Evolutionary conservation across 2,888 invertebrate species (phyloP), one percentile per base, ranked within the genome.

Genomic region (Cheilosia soror): DNA sequence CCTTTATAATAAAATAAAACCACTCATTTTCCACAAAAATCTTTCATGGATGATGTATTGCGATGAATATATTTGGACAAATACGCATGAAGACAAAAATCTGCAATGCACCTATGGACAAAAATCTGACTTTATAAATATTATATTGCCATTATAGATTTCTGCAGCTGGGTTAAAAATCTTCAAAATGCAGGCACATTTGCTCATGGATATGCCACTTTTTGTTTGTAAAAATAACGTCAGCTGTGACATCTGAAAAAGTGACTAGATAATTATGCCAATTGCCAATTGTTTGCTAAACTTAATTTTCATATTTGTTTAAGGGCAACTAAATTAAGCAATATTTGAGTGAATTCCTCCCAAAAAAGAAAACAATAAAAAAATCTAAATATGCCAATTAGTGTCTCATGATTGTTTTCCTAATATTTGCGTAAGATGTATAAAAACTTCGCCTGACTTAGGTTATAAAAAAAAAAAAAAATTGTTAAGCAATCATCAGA

Each of bases 321-420:
- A 5, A 5, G 2, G 6, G 6, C 44, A 44, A 15, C 44, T 44
- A 2, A n/a, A 44, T 15, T 15, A 47, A 15, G 27, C 5, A 55
- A 63, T 53, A 42, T 53, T 40, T 53, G 7, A 25, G 20, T 49
- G 4, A 20, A n/a, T 15, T 33, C 4, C 9, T 57, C 4, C 2
- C 9, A 51, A 44, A 44, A 57, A 57, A 47, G 13, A 13, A 2
- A 25, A n/a, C 44, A n/a, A 6, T 7, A 5, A 29, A 2, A 7
- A 25, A 51, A 29, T 33, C 49, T 60, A 29, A 71, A 44, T 69
- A 57, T 81, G 51, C 29, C 73, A 78, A 79, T 83, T 68, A 68
- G 66, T 68, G 78, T 53, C 78, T 49, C 73, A 68, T 83, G 78
- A 78, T 66, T 72, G 65, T 66, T 15, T 47, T 27, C n/a, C 40